Evolutionary conservation across 1,140 invertebrate species (phyloP).

Genomic region (Drosophila azteca): DNA sequence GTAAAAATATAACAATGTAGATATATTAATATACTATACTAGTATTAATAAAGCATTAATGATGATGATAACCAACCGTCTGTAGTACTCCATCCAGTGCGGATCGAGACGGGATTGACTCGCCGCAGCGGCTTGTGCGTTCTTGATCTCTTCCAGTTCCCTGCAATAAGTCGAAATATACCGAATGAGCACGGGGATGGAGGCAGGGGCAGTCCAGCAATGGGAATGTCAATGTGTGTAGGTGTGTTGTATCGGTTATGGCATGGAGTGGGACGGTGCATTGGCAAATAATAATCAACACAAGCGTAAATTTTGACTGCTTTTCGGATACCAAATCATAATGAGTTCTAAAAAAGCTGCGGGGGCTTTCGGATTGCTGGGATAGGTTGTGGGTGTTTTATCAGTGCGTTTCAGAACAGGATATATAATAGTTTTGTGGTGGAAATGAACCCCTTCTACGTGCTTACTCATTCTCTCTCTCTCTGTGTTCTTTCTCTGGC

Average conservation of each 20-base stretch:
- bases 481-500: too few relatives aligned
- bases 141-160: constrained; percentile 93
- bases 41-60: background rate
- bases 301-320: constrained; percentile 42
- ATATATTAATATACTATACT: background rate
- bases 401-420: constrained; percentile 15
- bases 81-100: constrained; percentile 95
- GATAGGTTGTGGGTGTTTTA: constrained; percentile 7
- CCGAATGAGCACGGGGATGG: background rate
- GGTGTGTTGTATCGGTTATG: constrained; percentile 10
- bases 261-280: constrained; percentile 29
- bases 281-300: constrained; percentile 51
- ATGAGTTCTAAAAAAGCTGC: constrained; percentile 26
- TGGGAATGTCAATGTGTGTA: background rate
- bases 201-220: background rate
- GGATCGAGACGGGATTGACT: constrained; percentile 90
- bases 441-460: too few relatives aligned
- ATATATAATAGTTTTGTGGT: too few relatives aligned
- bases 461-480: too few relatives aligned
- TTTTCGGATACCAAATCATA: constrained; percentile 30
- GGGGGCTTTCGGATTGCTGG: background rate
- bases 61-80: constrained; percentile 85
- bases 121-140: constrained; percentile 85
- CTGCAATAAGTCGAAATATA: constrained; percentile 62
- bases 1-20: constrained; percentile 51